These are phyloP conservation scores for Lasius platythorax DNA, from an alignment of 2,888 invertebrate genomes.

Conservation along the genomic window DNA sequence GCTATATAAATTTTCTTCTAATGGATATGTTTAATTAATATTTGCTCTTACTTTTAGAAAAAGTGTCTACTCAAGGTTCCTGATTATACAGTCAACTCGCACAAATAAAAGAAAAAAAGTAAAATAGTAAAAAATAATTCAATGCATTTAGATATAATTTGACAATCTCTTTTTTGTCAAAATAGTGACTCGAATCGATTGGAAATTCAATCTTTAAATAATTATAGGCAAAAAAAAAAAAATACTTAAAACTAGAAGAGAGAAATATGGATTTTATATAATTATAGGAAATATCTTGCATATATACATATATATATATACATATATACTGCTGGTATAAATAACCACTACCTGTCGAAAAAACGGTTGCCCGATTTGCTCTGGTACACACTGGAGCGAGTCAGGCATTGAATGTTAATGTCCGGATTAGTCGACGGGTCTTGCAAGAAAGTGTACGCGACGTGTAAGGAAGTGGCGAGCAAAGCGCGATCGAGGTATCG, in stretches of 20 bases:
- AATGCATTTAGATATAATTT: not conserved
- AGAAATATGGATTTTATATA: conserved; percentile 25
- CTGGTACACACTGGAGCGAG: conserved; percentile 25
- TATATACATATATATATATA: not conserved
- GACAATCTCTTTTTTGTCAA: not conserved
- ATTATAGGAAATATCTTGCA: conserved; percentile 4
- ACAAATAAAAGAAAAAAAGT: not conserved
- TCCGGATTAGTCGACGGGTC: conserved; percentile 27
- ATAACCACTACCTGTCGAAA: not conserved
- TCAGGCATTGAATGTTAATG: conserved; percentile 49
- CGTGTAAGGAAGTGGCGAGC: conserved; percentile 62
- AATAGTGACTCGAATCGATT: not conserved
- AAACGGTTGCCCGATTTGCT: conserved; percentile 14
- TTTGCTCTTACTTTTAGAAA: not conserved
- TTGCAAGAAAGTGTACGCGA: conserved; percentile 51
- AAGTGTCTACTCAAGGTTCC: not conserved
- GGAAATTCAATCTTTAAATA: not conserved
- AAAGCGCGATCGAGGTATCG: conserved; percentile 69
- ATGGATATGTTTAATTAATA: not conserved
- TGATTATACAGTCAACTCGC: not conserved
- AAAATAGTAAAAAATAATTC: conserved; percentile 5
- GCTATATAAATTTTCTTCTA: not conserved
- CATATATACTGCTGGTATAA: not conserved
- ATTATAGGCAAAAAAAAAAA: not conserved
- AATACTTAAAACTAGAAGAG: not conserved